Evolutionary conservation across 2,888 invertebrate species (phyloP).

Genomic region (Thymelicus lineola): DNA sequence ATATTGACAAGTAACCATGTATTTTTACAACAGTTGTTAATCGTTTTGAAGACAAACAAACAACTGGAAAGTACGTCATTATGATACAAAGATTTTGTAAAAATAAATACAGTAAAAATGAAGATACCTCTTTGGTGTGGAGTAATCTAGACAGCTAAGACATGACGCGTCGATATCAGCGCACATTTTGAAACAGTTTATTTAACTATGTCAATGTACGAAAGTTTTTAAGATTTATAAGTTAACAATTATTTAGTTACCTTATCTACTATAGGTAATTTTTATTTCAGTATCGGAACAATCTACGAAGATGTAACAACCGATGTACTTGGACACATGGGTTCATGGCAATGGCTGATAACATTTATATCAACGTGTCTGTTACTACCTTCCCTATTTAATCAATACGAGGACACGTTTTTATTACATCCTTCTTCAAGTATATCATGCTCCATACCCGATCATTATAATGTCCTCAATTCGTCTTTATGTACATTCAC

Average conservation of each 20-base stretch:
- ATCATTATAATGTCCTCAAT: slow-evolving; percentile 53
- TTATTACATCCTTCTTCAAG: slow-evolving; percentile 57
- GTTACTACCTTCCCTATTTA: slow-evolving; percentile 62
- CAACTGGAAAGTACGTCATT: too few species aligned
- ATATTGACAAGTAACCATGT: neutral
- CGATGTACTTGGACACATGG: slow-evolving; percentile 71
- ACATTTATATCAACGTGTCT: slow-evolving; percentile 62
- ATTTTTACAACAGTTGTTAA: neutral
- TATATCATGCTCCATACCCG: slow-evolving; percentile 57
- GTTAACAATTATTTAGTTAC: neutral
- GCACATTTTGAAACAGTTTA: neutral
- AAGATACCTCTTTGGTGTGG: slow-evolving; percentile 1
- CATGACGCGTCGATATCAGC: slow-evolving; percentile 13
- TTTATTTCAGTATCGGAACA: slow-evolving; percentile 69
- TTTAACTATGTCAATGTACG: slow-evolving; percentile 32
- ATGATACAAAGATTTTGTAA: neutral
- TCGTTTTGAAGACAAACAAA: too few species aligned
- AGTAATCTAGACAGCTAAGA: slow-evolving; percentile 32
- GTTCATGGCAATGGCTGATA: slow-evolving; percentile 75
- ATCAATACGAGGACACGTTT: slow-evolving; percentile 69
- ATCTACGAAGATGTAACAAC: slow-evolving; percentile 77
- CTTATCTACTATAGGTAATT: neutral
- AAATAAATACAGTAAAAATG: neutral
- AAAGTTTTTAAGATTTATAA: neutral
- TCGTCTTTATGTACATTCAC: slow-evolving; percentile 59